These are phyloP conservation scores for Myiotriccus ornatus DNA, from an alignment of 2,797 vertebrate genomes.

Conservation along the genomic window DNA sequence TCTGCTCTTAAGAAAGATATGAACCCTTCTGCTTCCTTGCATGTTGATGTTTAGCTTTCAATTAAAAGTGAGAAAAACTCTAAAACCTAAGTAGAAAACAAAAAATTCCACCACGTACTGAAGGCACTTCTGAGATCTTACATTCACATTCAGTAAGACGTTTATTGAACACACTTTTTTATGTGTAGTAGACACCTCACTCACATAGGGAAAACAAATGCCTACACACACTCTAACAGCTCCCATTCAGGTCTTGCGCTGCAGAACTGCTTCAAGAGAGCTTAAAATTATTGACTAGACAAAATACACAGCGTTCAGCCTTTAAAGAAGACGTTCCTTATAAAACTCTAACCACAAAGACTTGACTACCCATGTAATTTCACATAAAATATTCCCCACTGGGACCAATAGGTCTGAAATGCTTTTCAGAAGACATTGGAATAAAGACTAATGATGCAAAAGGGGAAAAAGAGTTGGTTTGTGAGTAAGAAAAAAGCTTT, in stretches of 20 bases:
- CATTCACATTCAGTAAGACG: background rate
- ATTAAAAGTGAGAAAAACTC: background rate
- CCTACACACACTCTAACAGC: background rate
- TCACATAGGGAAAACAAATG: background rate
- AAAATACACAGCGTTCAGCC: background rate
- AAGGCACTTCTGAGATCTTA: background rate
- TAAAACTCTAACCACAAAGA: background rate
- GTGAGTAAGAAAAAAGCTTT: background rate
- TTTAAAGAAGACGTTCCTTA: background rate
- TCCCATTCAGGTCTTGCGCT: background rate
- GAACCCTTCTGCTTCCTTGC: background rate
- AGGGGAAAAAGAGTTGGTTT: background rate
- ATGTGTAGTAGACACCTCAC: background rate
- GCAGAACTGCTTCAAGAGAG: background rate
- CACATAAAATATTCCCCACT: background rate
- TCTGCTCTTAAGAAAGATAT: background rate
- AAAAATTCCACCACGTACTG: accelerated
- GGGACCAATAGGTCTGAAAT: background rate
- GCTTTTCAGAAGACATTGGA: background rate
- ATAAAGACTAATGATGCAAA: background rate
- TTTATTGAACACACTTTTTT: background rate
- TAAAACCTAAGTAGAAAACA: background rate
- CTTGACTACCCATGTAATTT: background rate
- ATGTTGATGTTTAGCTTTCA: background rate
- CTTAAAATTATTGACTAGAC: background rate